Evolutionary conservation across 2,797 vertebrate genomes (phyloP).

Genomic region (Lophotriccus pileatus): DNA sequence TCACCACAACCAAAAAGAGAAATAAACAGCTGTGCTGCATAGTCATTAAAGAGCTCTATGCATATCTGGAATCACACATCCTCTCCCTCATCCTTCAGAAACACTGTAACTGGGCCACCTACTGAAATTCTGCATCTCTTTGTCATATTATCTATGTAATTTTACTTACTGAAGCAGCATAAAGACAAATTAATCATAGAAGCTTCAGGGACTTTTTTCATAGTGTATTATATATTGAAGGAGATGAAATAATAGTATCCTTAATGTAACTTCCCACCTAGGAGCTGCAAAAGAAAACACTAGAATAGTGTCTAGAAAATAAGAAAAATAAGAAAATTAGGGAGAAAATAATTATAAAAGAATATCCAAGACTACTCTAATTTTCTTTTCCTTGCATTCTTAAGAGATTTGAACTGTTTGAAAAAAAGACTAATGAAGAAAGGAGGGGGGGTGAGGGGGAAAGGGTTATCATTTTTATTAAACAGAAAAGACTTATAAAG

Average conservation of each 20-base stretch:
- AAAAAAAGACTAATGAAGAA: neutral
- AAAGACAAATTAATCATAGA: conserved; percentile 1
- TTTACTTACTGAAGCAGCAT: neutral
- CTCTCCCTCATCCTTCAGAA: neutral
- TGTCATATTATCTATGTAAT: neutral
- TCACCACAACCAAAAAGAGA: neutral
- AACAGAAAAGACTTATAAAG: neutral
- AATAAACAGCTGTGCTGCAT: neutral
- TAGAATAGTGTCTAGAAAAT: neutral
- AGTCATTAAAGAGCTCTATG: neutral
- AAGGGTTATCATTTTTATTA: neutral
- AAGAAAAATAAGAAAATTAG: neutral
- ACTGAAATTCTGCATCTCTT: neutral
- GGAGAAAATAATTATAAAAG: neutral
- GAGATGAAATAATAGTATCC: conserved; percentile 20
- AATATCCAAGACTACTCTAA: neutral
- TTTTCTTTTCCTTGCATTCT: neutral
- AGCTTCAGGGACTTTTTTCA: conserved; percentile 21
- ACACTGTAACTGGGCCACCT: neutral
- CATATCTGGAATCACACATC: neutral
- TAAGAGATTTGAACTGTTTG: neutral
- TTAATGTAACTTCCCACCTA: neutral
- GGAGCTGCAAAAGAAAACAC: neutral
- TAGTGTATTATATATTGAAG: neutral
- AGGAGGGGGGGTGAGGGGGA: neutral